Percentiles rank a stretch among this genome's conserved stretches.
Evolutionary conservation across 53 echinoderm and acorn worm species (phyloP).

Genomic region (Luidia sarsii): DNA sequence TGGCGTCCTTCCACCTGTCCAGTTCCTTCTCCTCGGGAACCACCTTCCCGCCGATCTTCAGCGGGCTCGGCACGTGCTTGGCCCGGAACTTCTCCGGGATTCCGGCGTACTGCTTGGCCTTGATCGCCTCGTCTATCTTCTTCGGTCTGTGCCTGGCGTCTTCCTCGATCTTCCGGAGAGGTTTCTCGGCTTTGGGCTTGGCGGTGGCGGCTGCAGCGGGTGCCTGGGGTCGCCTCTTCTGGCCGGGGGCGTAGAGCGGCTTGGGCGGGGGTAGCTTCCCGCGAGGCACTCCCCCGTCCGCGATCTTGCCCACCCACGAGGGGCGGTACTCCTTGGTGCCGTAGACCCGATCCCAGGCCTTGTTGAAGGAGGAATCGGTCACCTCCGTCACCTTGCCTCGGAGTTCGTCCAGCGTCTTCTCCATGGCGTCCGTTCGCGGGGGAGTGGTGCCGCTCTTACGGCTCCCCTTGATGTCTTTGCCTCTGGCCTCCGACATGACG

Average conservation of each 20-base stretch:
- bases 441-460: conserved; percentile 2
- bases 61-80: conserved; percentile 64
- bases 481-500: not conserved
- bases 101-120: conserved; percentile 55
- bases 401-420: conserved; percentile 40
- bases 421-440: conserved; percentile 38
- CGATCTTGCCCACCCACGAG: conserved; percentile 87
- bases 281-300: conserved; percentile 44
- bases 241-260: conserved; percentile 37
- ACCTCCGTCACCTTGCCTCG: conserved; percentile 39
- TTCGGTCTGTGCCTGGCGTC: conserved; percentile 26
- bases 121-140: conserved; percentile 46
- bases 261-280: conserved; percentile 51
- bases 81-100: conserved; percentile 76
- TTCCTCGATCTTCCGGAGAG: conserved; percentile 20
- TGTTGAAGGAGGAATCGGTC: conserved; percentile 70
- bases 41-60: conserved; percentile 78
- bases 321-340: conserved; percentile 91
- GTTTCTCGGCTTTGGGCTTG: not conserved
- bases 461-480: conserved; percentile 7
- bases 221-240: not conserved
- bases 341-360: conserved; percentile 95
- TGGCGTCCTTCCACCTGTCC: conserved; percentile 78
- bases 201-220: conserved; percentile 6
- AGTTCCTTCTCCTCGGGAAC: conserved; percentile 84